A percentile compares a stretch with the other conserved stretches of the same genome.
Conservation (phyloP, 2,888 invertebrate genomes). For the Stegana nigrithorax region DNA sequence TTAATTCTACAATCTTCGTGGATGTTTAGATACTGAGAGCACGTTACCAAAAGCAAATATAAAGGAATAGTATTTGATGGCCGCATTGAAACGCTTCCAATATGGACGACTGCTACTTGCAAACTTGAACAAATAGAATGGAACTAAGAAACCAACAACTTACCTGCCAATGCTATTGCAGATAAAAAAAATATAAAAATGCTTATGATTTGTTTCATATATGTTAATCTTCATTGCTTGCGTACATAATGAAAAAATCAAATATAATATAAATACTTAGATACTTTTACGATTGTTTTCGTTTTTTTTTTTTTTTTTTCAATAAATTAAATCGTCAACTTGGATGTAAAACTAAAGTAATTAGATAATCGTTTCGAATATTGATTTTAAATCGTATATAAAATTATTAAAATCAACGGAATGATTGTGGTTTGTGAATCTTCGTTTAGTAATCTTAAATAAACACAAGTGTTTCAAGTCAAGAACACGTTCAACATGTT, state of each 20-base stretch:
- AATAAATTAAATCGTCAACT: background rate
- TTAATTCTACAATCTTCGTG: too few species aligned
- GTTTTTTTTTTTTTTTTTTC: background rate
- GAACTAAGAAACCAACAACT: too few species aligned
- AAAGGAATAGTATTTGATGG: too few species aligned
- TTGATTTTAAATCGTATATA: background rate
- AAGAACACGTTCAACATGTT: constrained; percentile 4
- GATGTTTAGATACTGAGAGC: too few species aligned
- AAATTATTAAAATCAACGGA: constrained; percentile 14
- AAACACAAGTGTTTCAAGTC: background rate
- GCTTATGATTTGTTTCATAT: constrained; percentile 31
- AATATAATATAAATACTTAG: background rate
- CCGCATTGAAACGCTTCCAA: too few species aligned
- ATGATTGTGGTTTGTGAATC: background rate
- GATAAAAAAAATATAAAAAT: constrained; percentile 32
- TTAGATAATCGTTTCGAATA: background rate
- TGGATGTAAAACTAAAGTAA: background rate
- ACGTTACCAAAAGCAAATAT: too few species aligned
- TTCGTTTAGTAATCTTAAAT: background rate
- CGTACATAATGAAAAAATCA: background rate
- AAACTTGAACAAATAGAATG: too few species aligned
- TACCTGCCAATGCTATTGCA: too few species aligned
- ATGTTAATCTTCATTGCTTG: constrained; percentile 17
- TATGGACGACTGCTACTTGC: too few species aligned
- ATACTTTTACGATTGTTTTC: background rate